Base-by-base conservation (phyloP, 2,888 invertebrate species). In the Adineta ricciae region DNA sequence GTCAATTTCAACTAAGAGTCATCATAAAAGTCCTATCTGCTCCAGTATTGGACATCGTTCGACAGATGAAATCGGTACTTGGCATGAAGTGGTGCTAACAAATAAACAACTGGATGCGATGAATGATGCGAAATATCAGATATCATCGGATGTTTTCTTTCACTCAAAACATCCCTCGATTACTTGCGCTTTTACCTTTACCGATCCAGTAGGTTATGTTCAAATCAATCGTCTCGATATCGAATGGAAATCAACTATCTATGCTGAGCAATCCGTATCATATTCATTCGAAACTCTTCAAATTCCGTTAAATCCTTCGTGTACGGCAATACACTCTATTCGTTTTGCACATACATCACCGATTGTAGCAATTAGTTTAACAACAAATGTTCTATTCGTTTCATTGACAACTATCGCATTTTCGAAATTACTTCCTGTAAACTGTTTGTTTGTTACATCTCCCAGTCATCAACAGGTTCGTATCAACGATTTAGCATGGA, bases 151-250 rank as follows among this genome's bases (percentile, higher is more conserved):
- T 78, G 41, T 41, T 38, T 78, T 41, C 41, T 41, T 78, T 78
- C 21, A 21, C 2, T 41, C 78, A n/a, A n/a, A 38, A 78, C 2
- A n/a, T 38, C 41, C 41, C 3, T 41, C 24, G 41, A n/a, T 78
- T 24, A 78, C 41, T 41, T 78, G 38, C 41, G 41, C 78, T 41
- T 41, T 78, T 41, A n/a, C 4, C 2, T 78, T 41, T 32, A n/a
- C 8, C n/a, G 41, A 78, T 41, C 9, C 8, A 78, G 8, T 9
- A 41, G 78, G 78, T 78, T 78, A 41, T 41, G 9, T 41, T 0
- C 78, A 78, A 78, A 24, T 78, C 8, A 78, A 41, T 78, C 78
- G 78, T n/a, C 24, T 78, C 24, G 78, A 78, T 78, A 41, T 78
- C n/a, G n/a, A 78, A 24, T 78, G 78, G 41, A 78, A 78, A 78